Conservation (phyloP, 2,113 vertebrate genomes). For the Tachycineta bicolor region DNA sequence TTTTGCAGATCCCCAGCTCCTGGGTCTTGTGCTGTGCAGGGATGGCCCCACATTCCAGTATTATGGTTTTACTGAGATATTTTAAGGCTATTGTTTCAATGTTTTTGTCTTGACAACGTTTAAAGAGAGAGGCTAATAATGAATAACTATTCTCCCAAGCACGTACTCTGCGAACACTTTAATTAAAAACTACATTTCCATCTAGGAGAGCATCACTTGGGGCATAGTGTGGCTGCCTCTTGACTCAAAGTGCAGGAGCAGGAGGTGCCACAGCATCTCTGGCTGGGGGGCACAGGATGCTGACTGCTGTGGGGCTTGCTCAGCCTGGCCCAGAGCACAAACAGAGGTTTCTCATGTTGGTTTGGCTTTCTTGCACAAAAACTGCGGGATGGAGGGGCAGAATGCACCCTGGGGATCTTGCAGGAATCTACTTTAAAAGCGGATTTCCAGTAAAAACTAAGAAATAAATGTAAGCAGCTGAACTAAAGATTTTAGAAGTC, state of each 20-base stretch:
- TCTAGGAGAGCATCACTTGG: background rate
- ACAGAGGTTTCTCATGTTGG: background rate
- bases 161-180: background rate
- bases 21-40: background rate
- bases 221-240: background rate
- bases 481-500: background rate
- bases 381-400: background rate
- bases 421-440: background rate
- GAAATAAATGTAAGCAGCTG: background rate
- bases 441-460: background rate
- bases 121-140: background rate
- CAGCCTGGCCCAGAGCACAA: background rate
- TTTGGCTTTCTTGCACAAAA: background rate
- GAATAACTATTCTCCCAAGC: background rate
- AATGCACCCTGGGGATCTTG: accelerated
- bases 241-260: background rate
- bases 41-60: background rate
- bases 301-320: background rate
- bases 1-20: background rate
- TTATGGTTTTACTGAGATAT: background rate
- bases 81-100: background rate
- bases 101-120: background rate
- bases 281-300: accelerated
- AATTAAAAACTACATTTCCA: background rate
- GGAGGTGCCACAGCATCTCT: background rate